These are phyloP conservation scores for Cerceris rybyensis DNA, from an alignment of 2,888 invertebrate genomes.

Conservation along the genomic window DNA sequence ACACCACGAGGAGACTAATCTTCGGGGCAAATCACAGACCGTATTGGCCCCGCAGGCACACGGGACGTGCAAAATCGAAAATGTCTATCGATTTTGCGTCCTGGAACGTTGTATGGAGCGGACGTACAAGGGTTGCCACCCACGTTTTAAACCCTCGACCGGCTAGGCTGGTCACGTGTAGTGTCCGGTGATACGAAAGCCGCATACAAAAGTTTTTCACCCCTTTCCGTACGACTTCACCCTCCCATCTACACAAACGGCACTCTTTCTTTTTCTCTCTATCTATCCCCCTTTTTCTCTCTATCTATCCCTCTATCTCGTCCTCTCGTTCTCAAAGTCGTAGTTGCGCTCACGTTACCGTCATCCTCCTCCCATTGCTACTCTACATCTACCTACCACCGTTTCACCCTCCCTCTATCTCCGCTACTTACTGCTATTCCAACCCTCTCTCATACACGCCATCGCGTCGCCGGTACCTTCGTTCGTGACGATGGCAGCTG, in stretches of 20 bases:
- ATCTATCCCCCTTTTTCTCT: too few species aligned
- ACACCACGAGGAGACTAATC: slow-evolving; percentile 59
- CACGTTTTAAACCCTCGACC: slow-evolving; percentile 65
- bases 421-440: slow-evolving; percentile 4
- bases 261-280: slow-evolving; percentile 30
- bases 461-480: slow-evolving; percentile 14
- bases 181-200: slow-evolving; percentile 77
- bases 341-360: slow-evolving; percentile 39
- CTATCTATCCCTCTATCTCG: background rate
- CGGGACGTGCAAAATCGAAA: slow-evolving; percentile 61
- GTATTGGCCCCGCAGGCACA: slow-evolving; percentile 49
- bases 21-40: slow-evolving; percentile 49
- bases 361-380: slow-evolving; percentile 31
- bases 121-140: slow-evolving; percentile 37
- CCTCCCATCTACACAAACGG: slow-evolving; percentile 37
- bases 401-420: background rate
- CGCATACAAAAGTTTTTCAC: slow-evolving; percentile 78
- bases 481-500: slow-evolving; percentile 51
- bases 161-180: slow-evolving; percentile 80
- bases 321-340: slow-evolving; percentile 23
- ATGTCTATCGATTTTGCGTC: slow-evolving; percentile 59
- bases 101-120: slow-evolving; percentile 11
- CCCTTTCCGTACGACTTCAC: slow-evolving; percentile 53
- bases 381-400: slow-evolving; percentile 42
- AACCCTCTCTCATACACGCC: slow-evolving; percentile 28